Conservation (phyloP, 2,797 vertebrate species). For the Hyperoplus immaculatus region DNA sequence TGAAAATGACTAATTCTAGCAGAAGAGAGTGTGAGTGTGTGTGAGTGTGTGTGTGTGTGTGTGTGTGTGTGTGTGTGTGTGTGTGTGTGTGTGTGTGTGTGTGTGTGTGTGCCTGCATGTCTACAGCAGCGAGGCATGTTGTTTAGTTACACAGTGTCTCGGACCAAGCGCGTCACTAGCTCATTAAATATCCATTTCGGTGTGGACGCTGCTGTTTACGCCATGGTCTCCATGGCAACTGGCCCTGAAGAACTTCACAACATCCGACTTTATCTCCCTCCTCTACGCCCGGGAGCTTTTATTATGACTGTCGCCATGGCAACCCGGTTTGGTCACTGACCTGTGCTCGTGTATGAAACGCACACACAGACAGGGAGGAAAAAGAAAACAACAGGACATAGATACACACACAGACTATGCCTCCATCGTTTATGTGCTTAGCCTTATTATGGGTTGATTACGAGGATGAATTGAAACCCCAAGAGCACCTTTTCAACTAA, state of each 20-base stretch:
- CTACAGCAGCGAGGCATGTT: constrained; percentile 52
- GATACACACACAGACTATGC: background rate
- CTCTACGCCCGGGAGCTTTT: constrained; percentile 56
- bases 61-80: constrained; percentile 9
- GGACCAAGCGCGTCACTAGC: constrained; percentile 66
- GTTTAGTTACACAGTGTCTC: constrained; percentile 65
- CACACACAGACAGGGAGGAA: constrained; percentile 5
- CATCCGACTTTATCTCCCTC: constrained; percentile 54
- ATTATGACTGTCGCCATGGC: constrained; percentile 82
- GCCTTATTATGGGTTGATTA: constrained; percentile 10
- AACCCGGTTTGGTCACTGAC: constrained; percentile 49
- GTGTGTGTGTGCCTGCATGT: constrained; percentile 20
- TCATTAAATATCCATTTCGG: constrained; percentile 65
- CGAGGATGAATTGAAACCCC: background rate
- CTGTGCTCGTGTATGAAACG: background rate
- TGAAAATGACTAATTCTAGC: constrained; percentile 27
- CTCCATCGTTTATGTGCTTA: constrained; percentile 12
- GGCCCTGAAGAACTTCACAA: constrained; percentile 76
- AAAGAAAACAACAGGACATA: constrained; percentile 6
- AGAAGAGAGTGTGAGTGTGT: background rate
- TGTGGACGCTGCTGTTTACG: constrained; percentile 49
- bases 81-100: constrained; percentile 20
- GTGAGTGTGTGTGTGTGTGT: background rate
- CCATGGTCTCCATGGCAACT: constrained; percentile 74
- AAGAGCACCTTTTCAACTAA: background rate